These are phyloP conservation scores for Agraylea sexmaculata DNA, from an alignment of 1,140 invertebrate species.

Conservation along the genomic window DNA sequence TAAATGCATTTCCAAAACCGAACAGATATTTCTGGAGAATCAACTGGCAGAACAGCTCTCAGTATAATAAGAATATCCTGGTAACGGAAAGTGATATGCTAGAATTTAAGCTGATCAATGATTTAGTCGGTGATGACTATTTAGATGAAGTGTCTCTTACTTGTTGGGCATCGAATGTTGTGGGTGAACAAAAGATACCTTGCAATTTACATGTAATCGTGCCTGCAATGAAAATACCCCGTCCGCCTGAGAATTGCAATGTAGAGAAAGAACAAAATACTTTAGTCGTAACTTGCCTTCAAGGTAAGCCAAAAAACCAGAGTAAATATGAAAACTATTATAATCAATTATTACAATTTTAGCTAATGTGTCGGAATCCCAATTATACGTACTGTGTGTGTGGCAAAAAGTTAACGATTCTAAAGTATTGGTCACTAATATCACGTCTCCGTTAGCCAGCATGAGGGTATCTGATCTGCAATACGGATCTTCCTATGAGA, in stretches of 20 bases:
- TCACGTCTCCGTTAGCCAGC: constrained; percentile 16
- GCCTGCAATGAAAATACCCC: constrained; percentile 12
- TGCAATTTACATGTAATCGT: constrained; percentile 13
- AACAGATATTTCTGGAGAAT: constrained; percentile 17
- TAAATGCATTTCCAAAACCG: constrained; percentile 12
- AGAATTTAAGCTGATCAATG: constrained; percentile 11
- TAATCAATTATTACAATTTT: background rate
- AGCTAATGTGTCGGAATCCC: constrained; percentile 1
- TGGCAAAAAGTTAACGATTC: constrained; percentile 16
- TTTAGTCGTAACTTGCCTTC: constrained; percentile 13
- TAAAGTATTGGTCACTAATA: constrained; percentile 15
- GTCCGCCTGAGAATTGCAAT: constrained; percentile 15
- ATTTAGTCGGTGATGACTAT: constrained; percentile 6
- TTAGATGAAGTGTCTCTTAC: constrained; percentile 11
- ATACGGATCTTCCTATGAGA: constrained; percentile 13
- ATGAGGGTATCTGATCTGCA: constrained; percentile 14
- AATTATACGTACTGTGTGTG: constrained; percentile 11
- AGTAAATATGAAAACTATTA: background rate
- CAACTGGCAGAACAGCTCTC: constrained; percentile 8
- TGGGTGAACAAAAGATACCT: constrained; percentile 14
- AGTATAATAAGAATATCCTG: constrained; percentile 10
- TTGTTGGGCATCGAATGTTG: constrained; percentile 16
- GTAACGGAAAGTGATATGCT: constrained; percentile 10
- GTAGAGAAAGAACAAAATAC: constrained; percentile 12
- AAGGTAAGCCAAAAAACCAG: constrained; percentile 8